A percentile compares a stretch with the other conserved stretches of the same genome.
Conservation (phyloP, 2,797 vertebrate genomes). For the Arctocebus calabarensis region DNA sequence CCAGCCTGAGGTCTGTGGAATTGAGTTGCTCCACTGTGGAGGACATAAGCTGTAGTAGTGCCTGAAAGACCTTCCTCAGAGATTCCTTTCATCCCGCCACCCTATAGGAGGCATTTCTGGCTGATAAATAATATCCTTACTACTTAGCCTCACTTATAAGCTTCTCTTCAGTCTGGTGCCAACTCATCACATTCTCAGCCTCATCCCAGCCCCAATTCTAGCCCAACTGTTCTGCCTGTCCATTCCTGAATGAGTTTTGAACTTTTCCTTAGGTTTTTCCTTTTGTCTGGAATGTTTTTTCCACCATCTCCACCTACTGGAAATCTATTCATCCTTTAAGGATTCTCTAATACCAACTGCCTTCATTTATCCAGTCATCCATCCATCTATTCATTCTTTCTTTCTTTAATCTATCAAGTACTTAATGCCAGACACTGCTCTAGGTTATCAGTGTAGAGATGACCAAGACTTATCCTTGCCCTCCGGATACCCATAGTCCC, state of each 20-base stretch:
- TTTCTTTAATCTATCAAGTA: neutral
- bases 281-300: neutral
- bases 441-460: neutral
- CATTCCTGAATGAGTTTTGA: neutral
- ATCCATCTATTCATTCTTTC: neutral
- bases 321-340: neutral
- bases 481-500: neutral
- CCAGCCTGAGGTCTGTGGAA: neutral
- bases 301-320: neutral
- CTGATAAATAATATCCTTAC: neutral
- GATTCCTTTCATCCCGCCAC: neutral
- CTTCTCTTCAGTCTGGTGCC: neutral
- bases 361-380: neutral
- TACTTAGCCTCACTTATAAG: neutral
- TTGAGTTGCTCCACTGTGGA: neutral
- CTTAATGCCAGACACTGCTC: neutral
- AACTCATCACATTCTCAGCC: constrained; percentile 4
- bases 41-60: neutral
- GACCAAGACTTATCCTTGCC: neutral
- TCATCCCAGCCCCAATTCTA: neutral
- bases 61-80: neutral
- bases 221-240: neutral
- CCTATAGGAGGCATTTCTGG: too few relatives aligned
- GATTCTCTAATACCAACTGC: neutral
- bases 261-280: neutral